These are phyloP conservation scores for Ictalurus furcatus DNA, from an alignment of 2,113 vertebrate species.

Conservation along the genomic window DNA sequence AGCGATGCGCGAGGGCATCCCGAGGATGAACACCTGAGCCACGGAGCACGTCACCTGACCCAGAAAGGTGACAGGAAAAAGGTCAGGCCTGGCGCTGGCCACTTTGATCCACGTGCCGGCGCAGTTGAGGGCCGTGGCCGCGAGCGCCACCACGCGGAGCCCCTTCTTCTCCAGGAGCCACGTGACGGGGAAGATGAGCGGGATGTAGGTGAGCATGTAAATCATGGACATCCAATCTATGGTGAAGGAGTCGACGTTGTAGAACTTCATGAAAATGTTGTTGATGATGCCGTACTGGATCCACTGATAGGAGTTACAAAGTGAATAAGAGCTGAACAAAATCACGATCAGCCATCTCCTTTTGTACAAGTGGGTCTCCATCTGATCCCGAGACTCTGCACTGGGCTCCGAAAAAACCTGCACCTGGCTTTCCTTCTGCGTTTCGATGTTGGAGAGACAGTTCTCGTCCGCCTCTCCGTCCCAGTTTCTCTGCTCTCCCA, in stretches of 20 bases:
- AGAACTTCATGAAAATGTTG: slow-evolving; percentile 84
- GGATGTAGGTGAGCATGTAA: slow-evolving; percentile 93
- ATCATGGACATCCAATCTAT: slow-evolving; percentile 94
- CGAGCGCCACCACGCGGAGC: slow-evolving; percentile 82
- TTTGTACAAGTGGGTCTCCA: slow-evolving; percentile 70
- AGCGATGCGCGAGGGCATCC: slow-evolving; percentile 88
- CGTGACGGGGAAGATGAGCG: slow-evolving; percentile 87
- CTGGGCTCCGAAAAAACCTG: neutral
- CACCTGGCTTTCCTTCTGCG: neutral
- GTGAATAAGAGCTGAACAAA: slow-evolving; percentile 87
- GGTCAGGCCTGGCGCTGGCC: slow-evolving; percentile 79
- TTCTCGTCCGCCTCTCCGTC: slow-evolving; percentile 2
- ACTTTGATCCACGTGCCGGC: slow-evolving; percentile 92
- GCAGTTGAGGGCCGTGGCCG: slow-evolving; percentile 83
- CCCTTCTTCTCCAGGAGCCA: slow-evolving; percentile 91
- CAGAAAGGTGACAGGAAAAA: slow-evolving; percentile 82
- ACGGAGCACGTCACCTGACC: slow-evolving; percentile 83
- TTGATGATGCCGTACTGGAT: slow-evolving; percentile 90
- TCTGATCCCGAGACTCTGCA: neutral
- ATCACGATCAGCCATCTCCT: slow-evolving; percentile 84
- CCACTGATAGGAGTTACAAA: slow-evolving; percentile 95
- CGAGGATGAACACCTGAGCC: slow-evolving; percentile 94
- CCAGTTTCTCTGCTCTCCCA: slow-evolving; percentile 26
- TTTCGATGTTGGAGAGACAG: neutral
- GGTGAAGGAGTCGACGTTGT: slow-evolving; percentile 78